phyloP scores from a whole-genome alignment of 2,888 invertebrate species.

The Sussaba pulchella region DNA sequence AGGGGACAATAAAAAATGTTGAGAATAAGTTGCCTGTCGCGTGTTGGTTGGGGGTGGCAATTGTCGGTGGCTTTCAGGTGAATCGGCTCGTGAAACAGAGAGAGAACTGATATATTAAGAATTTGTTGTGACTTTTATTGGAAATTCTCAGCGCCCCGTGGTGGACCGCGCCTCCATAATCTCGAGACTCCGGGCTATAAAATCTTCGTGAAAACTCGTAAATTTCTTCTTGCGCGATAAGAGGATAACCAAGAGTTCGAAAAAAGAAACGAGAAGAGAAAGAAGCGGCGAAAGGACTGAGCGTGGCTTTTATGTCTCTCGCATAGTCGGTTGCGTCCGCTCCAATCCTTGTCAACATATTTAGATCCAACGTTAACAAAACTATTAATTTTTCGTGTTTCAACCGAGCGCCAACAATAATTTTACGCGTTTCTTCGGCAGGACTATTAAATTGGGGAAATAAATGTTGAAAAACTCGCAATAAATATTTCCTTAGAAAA shows the following conservation, averaged over 20 bases:
- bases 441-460: background rate
- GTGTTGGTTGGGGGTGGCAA: background rate
- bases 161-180: slow-evolving; percentile 40
- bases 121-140: slow-evolving; percentile 66
- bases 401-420: background rate
- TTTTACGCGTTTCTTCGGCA: background rate
- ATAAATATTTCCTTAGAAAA: no score
- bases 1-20: slow-evolving; percentile 8
- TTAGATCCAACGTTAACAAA: slow-evolving; percentile 16
- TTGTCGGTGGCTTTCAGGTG: background rate
- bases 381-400: slow-evolving; percentile 1
- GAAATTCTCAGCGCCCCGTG: slow-evolving; percentile 52
- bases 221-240: slow-evolving; percentile 59
- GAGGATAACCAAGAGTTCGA: slow-evolving; percentile 33
- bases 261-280: slow-evolving; percentile 16
- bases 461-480: no score
- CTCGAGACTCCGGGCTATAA: slow-evolving; percentile 48
- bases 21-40: slow-evolving; percentile 19
- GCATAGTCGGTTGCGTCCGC: slow-evolving; percentile 33
- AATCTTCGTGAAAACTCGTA: slow-evolving; percentile 64
- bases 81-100: slow-evolving; percentile 40
- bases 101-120: slow-evolving; percentile 60
- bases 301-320: slow-evolving; percentile 59
- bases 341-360: slow-evolving; percentile 42
- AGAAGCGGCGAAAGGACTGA: slow-evolving; percentile 32